Evolutionary conservation across 1,140 invertebrate species (phyloP).

Genomic region (Drosophila orena): DNA sequence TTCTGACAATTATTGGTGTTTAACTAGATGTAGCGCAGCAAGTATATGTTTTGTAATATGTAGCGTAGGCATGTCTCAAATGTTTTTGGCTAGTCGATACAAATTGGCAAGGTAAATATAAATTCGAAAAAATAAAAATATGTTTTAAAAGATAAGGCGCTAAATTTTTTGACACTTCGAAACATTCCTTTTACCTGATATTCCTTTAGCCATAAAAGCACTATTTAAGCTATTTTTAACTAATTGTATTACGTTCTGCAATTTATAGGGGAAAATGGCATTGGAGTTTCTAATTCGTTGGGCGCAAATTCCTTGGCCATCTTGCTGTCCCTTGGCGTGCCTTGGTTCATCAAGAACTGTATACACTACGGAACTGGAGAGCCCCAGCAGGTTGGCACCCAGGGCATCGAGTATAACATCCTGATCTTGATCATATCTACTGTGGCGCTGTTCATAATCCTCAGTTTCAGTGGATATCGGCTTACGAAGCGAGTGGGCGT

Average conservation of each 20-base stretch:
- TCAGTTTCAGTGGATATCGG: constrained; percentile 86
- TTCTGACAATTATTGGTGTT: too few relatives aligned
- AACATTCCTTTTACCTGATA: too few relatives aligned
- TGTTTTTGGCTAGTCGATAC: too few relatives aligned
- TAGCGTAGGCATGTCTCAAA: too few relatives aligned
- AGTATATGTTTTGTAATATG: too few relatives aligned
- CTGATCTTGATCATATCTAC: constrained; percentile 87
- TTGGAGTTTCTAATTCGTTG: constrained; percentile 93
- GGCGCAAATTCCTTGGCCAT: constrained; percentile 95
- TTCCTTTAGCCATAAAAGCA: too few relatives aligned
- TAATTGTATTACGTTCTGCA: background rate
- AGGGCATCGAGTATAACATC: constrained; percentile 88
- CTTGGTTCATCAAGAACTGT: constrained; percentile 92
- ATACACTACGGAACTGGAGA: constrained; percentile 73
- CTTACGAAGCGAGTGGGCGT: constrained; percentile 87
- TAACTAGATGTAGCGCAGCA: too few relatives aligned
- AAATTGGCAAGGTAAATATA: too few relatives aligned
- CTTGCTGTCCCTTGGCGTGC: constrained; percentile 92
- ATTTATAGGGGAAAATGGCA: constrained; percentile 90
- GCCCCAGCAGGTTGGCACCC: constrained; percentile 80
- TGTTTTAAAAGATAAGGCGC: too few relatives aligned
- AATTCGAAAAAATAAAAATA: too few relatives aligned
- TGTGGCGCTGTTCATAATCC: constrained; percentile 86
- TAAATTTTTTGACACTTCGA: too few relatives aligned
- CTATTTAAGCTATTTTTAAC: background rate